These are phyloP conservation scores for Bambusicola thoracicus DNA, from an alignment of 2,113 vertebrate species.

Conservation along the genomic window DNA sequence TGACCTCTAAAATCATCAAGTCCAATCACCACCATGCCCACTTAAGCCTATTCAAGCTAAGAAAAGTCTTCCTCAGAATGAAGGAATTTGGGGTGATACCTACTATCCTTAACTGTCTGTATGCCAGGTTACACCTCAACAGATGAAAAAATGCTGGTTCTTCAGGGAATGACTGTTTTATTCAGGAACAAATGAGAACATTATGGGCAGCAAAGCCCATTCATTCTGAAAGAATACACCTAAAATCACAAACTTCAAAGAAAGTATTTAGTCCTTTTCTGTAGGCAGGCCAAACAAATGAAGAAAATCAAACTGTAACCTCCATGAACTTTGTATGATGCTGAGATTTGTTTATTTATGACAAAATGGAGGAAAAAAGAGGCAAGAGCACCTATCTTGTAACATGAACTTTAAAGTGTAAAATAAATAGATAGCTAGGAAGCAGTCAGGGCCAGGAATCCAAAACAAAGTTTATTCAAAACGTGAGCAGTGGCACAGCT, in stretches of 20 bases:
- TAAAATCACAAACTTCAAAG: background rate
- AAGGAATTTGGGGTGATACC: background rate
- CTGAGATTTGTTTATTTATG: slow-evolving; percentile 28
- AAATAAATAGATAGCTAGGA: slow-evolving; percentile 29
- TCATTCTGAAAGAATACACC: background rate
- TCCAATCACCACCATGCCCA: no score
- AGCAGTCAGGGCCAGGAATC: slow-evolving; percentile 18
- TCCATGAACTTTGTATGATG: background rate
- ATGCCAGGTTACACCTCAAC: background rate
- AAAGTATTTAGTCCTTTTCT: background rate
- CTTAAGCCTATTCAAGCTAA: background rate
- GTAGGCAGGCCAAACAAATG: background rate
- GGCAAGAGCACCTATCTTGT: slow-evolving; percentile 14
- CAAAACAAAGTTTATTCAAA: slow-evolving; percentile 62
- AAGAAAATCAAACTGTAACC: background rate
- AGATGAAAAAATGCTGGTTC: background rate
- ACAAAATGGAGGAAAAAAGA: slow-evolving; percentile 17
- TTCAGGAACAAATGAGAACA: background rate
- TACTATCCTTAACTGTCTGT: background rate
- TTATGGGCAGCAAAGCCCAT: background rate
- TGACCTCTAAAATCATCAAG: no score
- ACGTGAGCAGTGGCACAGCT: slow-evolving; percentile 58
- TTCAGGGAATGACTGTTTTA: background rate
- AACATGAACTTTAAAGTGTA: slow-evolving; percentile 39
- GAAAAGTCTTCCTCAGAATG: background rate